Percentiles rank a stretch among this genome's conserved stretches.
These are phyloP conservation scores for Eupithecia exiguata DNA, from an alignment of 2,888 invertebrate genomes.

Conservation along the genomic window DNA sequence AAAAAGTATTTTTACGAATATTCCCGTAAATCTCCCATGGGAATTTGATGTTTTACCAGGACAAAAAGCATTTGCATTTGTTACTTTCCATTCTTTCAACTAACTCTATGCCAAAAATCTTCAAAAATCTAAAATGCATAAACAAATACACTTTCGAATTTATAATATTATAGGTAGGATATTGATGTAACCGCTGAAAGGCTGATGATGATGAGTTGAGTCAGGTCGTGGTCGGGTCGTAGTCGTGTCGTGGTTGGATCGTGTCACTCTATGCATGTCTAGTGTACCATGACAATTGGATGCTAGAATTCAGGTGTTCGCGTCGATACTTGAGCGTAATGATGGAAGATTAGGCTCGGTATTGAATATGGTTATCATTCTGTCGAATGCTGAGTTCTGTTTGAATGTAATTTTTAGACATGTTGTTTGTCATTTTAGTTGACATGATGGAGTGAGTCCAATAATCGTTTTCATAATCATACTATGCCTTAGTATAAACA, in stretches of 20 bases:
- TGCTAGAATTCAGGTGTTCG: conserved; percentile 23
- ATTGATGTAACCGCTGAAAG: too few relatives aligned
- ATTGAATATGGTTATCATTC: conserved; percentile 13
- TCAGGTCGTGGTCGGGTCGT: neutral
- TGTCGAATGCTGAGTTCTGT: neutral
- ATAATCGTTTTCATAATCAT: too few relatives aligned
- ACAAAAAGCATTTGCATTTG: too few relatives aligned
- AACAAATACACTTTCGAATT: too few relatives aligned
- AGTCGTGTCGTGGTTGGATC: neutral
- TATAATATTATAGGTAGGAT: too few relatives aligned
- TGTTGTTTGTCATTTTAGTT: neutral
- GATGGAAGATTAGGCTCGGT: conserved; percentile 8
- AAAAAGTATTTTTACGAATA: too few relatives aligned
- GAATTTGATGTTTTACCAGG: too few relatives aligned
- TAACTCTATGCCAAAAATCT: too few relatives aligned
- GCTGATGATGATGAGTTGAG: neutral
- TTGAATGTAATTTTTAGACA: neutral
- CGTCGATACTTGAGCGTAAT: conserved; percentile 24
- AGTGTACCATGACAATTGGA: neutral
- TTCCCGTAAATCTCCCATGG: too few relatives aligned
- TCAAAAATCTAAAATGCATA: too few relatives aligned
- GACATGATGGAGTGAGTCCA: neutral
- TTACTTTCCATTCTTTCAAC: too few relatives aligned
- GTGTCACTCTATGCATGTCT: neutral
- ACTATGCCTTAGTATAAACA: too few relatives aligned